A percentile compares a stretch with the other conserved stretches of the same genome.
These are phyloP conservation scores for Apeltes quadracus DNA, from an alignment of 2,113 vertebrate genomes.

Conservation along the genomic window DNA sequence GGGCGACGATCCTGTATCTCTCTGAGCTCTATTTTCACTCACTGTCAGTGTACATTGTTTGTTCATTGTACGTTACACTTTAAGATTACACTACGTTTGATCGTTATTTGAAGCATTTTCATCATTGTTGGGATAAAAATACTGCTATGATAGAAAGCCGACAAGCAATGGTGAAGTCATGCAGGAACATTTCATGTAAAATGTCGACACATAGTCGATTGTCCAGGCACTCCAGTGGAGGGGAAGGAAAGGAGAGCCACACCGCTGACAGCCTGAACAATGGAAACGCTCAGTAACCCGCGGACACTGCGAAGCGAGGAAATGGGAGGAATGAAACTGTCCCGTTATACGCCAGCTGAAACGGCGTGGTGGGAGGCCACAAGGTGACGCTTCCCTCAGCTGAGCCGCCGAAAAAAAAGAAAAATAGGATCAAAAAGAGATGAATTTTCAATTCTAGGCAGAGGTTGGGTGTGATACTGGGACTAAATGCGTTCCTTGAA, in stretches of 20 bases:
- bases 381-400: slow-evolving; percentile 29
- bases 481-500: slow-evolving; percentile 57
- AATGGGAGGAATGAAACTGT: slow-evolving; percentile 57
- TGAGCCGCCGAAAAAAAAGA: slow-evolving; percentile 4
- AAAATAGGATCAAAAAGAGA: slow-evolving; percentile 18
- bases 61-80: background rate
- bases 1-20: background rate
- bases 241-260: slow-evolving; percentile 80
- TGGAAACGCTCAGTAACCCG: slow-evolving; percentile 70
- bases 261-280: slow-evolving; percentile 69
- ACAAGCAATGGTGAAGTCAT: background rate
- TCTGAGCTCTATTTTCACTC: background rate
- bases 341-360: slow-evolving; percentile 32
- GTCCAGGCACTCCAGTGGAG: slow-evolving; percentile 36
- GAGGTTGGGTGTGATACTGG: slow-evolving; percentile 35
- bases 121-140: background rate
- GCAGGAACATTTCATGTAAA: background rate
- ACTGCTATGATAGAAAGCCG: no score
- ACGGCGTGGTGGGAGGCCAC: slow-evolving; percentile 11
- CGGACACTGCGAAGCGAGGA: slow-evolving; percentile 58
- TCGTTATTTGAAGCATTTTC: background rate
- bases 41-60: background rate
- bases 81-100: background rate
- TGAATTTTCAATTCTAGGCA: slow-evolving; percentile 33
- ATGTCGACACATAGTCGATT: slow-evolving; percentile 14